Conservation (phyloP, 2,888 invertebrate species). For the Scaptomyza tumidula region DNA sequence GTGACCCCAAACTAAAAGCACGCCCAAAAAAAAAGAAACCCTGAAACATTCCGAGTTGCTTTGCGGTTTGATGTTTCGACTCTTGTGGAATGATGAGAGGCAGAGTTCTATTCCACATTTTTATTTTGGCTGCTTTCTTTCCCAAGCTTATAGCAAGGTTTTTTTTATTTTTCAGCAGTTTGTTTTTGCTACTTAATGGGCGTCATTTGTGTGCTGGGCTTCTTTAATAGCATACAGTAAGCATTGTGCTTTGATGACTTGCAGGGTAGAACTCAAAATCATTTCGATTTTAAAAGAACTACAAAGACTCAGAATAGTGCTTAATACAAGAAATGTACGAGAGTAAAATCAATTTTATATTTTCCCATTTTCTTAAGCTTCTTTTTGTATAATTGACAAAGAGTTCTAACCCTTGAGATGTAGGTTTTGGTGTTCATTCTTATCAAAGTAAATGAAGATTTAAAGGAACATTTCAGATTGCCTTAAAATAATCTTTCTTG, state of each 20-base stretch:
- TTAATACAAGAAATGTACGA: too few relatives aligned
- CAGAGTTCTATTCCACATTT: slow-evolving; percentile 4
- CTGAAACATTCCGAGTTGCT: background rate
- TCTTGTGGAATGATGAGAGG: background rate
- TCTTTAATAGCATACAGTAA: slow-evolving; percentile 42
- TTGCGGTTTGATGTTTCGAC: slow-evolving; percentile 29
- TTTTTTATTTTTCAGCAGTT: slow-evolving; percentile 34
- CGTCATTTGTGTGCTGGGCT: slow-evolving; percentile 33
- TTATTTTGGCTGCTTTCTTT: slow-evolving; percentile 18
- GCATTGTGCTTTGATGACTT: background rate
- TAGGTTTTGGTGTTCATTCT: too few relatives aligned
- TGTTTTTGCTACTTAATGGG: slow-evolving; percentile 47
- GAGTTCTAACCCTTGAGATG: too few relatives aligned
- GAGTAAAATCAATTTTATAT: too few relatives aligned
- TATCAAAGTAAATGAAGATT: too few relatives aligned
- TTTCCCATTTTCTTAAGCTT: too few relatives aligned
- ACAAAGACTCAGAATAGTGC: too few relatives aligned
- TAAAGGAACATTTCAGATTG: too few relatives aligned
- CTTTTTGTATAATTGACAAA: too few relatives aligned
- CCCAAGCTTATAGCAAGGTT: slow-evolving; percentile 44
- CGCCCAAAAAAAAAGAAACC: slow-evolving; percentile 8
- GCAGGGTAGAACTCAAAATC: too few relatives aligned
- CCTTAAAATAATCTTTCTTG: too few relatives aligned
- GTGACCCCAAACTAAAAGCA: background rate
- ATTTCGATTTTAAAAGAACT: too few relatives aligned